phyloP scores from a whole-genome alignment of 2,888 invertebrate species.

The Coelopa pilipes region DNA sequence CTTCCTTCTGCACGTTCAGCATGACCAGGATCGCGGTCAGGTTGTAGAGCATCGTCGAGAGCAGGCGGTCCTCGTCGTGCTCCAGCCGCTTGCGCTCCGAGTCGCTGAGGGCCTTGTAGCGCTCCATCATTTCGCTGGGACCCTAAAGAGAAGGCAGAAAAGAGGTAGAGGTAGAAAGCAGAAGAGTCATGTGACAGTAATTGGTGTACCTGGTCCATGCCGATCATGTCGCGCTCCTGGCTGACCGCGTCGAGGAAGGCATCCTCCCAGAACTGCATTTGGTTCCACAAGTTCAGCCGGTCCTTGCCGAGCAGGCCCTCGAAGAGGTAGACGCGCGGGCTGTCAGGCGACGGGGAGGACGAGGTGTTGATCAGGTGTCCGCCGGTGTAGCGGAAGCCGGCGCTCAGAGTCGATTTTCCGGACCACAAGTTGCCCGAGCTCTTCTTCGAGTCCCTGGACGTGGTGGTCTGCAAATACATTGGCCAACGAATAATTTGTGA shows the following conservation, averaged over 20 bases:
- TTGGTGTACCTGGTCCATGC: constrained; percentile 97
- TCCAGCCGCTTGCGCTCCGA: constrained; percentile 94
- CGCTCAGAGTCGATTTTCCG: constrained; percentile 88
- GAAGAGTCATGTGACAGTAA: no score
- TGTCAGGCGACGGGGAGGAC: constrained; percentile 86
- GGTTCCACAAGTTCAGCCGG: constrained; percentile 92
- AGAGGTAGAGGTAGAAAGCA: no score
- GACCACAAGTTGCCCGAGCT: constrained; percentile 92
- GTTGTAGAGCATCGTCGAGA: constrained; percentile 96
- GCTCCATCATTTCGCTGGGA: constrained; percentile 98
- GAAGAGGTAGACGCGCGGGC: constrained; percentile 89
- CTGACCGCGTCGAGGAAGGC: constrained; percentile 97
- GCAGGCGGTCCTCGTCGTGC: constrained; percentile 95
- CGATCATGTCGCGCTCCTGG: constrained; percentile 98
- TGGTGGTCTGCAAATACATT: constrained; percentile 56
- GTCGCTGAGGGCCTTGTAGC: constrained; percentile 92
- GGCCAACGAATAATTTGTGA: background rate
- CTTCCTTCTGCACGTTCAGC: constrained; percentile 86
- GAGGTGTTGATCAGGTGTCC: constrained; percentile 87
- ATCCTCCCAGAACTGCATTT: constrained; percentile 99
- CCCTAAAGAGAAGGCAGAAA: constrained; percentile 72
- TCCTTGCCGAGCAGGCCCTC: constrained; percentile 80
- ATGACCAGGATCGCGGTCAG: constrained; percentile 95
- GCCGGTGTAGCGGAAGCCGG: constrained; percentile 87
- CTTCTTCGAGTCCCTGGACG: constrained; percentile 76